Evolutionary conservation across 2,113 vertebrate genomes (phyloP).

Genomic region (Ibidorhyncha struthersii): DNA sequence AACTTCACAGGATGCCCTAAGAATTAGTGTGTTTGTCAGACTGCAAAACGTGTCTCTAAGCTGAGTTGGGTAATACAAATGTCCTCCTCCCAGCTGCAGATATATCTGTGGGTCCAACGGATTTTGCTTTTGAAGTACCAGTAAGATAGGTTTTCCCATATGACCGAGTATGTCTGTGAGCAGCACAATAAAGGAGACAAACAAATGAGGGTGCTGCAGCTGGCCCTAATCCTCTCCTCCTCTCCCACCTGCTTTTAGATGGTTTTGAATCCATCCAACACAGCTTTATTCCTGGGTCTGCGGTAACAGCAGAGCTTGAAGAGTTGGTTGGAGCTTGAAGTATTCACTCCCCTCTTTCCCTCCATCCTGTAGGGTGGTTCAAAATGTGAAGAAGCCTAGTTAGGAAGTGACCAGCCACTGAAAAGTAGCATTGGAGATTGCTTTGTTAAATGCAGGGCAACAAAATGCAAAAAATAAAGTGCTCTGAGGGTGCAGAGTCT

Average conservation of each 20-base stretch:
- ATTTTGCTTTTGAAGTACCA: neutral
- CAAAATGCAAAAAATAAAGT: neutral
- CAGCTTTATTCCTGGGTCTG: neutral
- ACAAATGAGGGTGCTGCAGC: neutral
- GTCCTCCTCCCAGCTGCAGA: neutral
- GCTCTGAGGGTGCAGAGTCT: neutral
- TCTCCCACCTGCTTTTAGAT: neutral
- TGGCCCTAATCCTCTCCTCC: neutral
- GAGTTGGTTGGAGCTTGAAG: neutral
- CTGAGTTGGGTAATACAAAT: neutral
- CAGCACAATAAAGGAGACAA: neutral
- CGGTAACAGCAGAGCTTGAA: neutral
- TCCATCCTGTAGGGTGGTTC: neutral
- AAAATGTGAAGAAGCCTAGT: neutral
- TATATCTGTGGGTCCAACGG: neutral
- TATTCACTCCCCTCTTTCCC: neutral
- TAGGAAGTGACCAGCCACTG: neutral
- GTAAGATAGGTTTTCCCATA: neutral
- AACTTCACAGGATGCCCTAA: neutral
- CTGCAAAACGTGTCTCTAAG: neutral
- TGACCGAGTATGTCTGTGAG: neutral
- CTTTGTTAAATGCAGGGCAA: neutral
- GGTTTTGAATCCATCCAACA: neutral
- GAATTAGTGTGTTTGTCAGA: neutral
- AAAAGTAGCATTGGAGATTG: neutral